phyloP scores from a whole-genome alignment of 2,888 invertebrate genomes.

The Standfussiana lucernea region DNA sequence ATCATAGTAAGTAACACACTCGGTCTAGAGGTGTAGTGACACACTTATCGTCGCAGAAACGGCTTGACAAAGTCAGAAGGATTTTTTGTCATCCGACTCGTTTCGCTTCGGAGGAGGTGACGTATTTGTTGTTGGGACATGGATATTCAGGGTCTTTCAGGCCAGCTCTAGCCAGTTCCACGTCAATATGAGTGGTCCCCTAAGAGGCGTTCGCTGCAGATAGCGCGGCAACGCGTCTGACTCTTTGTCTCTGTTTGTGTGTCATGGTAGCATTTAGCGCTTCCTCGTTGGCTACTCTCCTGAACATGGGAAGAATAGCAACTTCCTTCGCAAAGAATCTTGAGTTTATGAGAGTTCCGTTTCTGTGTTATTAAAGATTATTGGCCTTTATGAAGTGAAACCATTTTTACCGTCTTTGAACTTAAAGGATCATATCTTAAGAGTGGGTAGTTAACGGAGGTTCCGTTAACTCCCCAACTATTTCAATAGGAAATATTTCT shows the following conservation, averaged over 20 bases:
- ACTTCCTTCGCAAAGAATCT: neutral
- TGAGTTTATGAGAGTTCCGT: neutral
- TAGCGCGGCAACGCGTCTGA: neutral
- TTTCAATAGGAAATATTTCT: constrained; percentile 41
- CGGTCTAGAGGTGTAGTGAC: no score
- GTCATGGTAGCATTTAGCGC: neutral
- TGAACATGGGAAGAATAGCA: neutral
- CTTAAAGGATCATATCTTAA: neutral
- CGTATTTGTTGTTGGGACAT: neutral
- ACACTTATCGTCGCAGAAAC: neutral
- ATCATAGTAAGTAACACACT: neutral
- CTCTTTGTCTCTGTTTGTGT: neutral
- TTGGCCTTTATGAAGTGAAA: neutral
- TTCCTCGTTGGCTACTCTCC: neutral
- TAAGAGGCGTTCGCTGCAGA: neutral
- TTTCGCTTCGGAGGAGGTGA: neutral
- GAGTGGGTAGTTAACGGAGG: no score
- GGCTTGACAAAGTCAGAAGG: neutral
- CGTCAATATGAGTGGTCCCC: neutral
- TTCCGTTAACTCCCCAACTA: constrained; percentile 2
- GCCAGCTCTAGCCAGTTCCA: neutral
- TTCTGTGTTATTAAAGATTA: neutral
- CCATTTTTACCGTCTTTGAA: neutral
- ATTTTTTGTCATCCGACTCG: neutral
- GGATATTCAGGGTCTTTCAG: neutral